A percentile compares a stretch with the other conserved stretches of the same genome.
phyloP scores from a whole-genome alignment of 2,797 vertebrate genomes.

The Nannoperca obscura region DNA sequence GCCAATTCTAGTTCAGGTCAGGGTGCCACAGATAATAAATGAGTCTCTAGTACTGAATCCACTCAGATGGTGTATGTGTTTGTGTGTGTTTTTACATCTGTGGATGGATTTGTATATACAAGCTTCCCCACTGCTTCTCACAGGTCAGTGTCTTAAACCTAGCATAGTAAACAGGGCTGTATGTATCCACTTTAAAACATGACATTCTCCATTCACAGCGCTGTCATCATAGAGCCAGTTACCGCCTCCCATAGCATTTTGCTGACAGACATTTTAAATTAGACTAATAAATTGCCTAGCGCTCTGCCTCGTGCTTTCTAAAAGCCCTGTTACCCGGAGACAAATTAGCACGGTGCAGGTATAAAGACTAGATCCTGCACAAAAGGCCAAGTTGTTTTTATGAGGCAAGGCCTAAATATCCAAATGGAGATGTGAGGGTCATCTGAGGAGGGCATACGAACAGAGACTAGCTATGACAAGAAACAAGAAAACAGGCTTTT shows the following conservation, averaged over 20 bases:
- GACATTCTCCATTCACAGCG: constrained; percentile 82
- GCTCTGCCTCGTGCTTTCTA: constrained; percentile 90
- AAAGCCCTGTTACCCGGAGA: constrained; percentile 92
- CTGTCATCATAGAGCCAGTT: constrained; percentile 87
- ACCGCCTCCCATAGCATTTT: constrained; percentile 83
- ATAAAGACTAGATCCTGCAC: constrained; percentile 89
- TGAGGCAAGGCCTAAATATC: constrained; percentile 86
- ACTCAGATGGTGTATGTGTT: constrained; percentile 31
- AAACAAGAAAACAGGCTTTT: constrained; percentile 47
- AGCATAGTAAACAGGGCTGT: constrained; percentile 73
- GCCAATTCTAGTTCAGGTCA: constrained; percentile 39
- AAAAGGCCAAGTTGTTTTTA: constrained; percentile 86
- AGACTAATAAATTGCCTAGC: constrained; percentile 93
- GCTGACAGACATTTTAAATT: constrained; percentile 95
- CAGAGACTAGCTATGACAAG: constrained; percentile 34
- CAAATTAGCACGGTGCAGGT: constrained; percentile 90
- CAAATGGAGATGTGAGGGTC: constrained; percentile 46
- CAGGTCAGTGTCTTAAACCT: constrained; percentile 65
- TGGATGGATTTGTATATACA: constrained; percentile 45
- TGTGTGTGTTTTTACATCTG: constrained; percentile 46
- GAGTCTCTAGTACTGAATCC: constrained; percentile 53
- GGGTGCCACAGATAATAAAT: constrained; percentile 40
- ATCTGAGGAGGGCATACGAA: constrained; percentile 36
- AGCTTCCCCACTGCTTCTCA: constrained; percentile 16
- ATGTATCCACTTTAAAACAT: constrained; percentile 73